phyloP scores from a whole-genome alignment of 1,140 invertebrate species.

The Drosophila lacertosa region DNA sequence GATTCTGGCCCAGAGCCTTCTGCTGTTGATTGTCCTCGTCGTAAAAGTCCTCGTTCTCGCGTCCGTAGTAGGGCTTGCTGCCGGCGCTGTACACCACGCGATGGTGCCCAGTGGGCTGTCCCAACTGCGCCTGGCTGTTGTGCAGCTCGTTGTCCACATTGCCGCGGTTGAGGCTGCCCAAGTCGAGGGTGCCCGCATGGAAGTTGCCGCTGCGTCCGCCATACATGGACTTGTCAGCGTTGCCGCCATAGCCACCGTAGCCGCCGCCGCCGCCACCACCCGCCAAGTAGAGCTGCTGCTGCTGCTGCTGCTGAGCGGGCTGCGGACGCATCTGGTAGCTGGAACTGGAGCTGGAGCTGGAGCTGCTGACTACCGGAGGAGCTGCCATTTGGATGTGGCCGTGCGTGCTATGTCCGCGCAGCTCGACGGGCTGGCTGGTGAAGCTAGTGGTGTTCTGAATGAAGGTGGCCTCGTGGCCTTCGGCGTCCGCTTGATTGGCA shows the following conservation, averaged over 20 bases:
- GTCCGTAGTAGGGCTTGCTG: constrained; percentile 75
- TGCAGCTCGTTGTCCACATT: constrained; percentile 78
- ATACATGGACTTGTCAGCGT: constrained; percentile 50
- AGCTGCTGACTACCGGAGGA: constrained; percentile 4
- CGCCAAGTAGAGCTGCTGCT: constrained; percentile 42
- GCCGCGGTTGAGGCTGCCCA: constrained; percentile 58
- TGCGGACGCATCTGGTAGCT: constrained; percentile 27
- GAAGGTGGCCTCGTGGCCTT: constrained; percentile 39
- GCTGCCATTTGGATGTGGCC: constrained; percentile 74
- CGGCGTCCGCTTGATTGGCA: constrained; percentile 56
- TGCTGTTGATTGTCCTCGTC: constrained; percentile 66
- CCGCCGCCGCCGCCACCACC: constrained; percentile 10
- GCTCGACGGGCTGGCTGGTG: constrained; percentile 14
- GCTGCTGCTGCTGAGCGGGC: constrained; percentile 24
- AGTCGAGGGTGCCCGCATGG: constrained; percentile 62
- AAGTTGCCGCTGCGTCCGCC: constrained; percentile 59
- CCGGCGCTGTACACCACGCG: constrained; percentile 53
- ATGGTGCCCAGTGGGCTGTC: constrained; percentile 40
- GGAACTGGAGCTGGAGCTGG: constrained; percentile 29
- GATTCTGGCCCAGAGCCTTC: constrained; percentile 13
- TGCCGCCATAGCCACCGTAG: constrained; percentile 1
- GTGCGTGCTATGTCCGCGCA: constrained; percentile 60
- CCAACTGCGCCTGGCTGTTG: constrained; percentile 37
- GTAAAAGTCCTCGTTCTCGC: constrained; percentile 72
- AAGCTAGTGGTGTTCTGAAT: constrained; percentile 57